Base-by-base conservation (phyloP, 1,140 invertebrate genomes). In the Nixonia krombeini region DNA sequence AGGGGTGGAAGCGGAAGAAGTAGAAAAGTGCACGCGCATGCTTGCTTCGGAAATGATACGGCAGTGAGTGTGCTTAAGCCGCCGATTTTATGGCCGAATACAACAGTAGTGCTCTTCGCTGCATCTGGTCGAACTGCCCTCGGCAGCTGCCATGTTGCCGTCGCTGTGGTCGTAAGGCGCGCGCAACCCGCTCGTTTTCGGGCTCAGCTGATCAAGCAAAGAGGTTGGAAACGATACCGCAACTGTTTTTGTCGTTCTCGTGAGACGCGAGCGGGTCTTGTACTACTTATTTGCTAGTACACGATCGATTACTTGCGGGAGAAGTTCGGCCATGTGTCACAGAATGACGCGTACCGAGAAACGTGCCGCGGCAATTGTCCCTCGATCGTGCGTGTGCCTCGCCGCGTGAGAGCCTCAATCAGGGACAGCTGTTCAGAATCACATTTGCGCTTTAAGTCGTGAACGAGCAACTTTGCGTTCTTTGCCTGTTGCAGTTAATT, bases 191-290 rank as follows among this genome's bases (percentile, higher is more conserved):
- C 13, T 45, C 12, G 4, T 10, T 50, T 26, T 17, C 17, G 29
- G 40, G 40, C 45, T 26, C 55, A 58, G 55, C 55, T 58, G 55
- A 58, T 58, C 50, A 38, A 23, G 29, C 21, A 37, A 44, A 12
- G 35, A 23, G 35, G 25, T 41, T 13, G 49, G 49, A 35, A 51
- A 51, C 16, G 41, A 51, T 51, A 51, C 40, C n/a, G 17, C 25
- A 18, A 41, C 29, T 40, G 49, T 51, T 51, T 41, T 40, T 25
- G 33, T 17, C n/a, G 7, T 3, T 15, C 12, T 15, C 12, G 31
- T 12, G 8, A 12, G 8, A 9, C 29, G 9, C 29, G 23, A n/a
- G n/a, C n/a, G n/a, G n/a, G n/a, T n/a, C n/a, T n/a, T n/a, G n/a
- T n/a, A n/a, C 2, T 29, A 1, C 28, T 2, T 29, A 21, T 21